phyloP scores from a whole-genome alignment of 2,113 vertebrate genomes.

The Coregonus clupeaformis region DNA sequence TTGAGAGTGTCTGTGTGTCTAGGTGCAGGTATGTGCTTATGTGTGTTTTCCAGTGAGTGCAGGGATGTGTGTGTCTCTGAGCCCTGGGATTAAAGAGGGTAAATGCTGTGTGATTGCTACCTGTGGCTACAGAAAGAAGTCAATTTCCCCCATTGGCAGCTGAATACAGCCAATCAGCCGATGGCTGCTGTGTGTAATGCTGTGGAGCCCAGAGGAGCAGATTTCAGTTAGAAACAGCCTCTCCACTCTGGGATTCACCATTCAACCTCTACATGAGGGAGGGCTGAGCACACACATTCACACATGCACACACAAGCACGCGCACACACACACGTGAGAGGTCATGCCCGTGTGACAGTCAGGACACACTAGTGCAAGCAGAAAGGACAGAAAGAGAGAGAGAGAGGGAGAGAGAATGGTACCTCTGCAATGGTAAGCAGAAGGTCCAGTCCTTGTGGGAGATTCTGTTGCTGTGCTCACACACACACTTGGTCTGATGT shows the following conservation, averaged over 20 bases:
- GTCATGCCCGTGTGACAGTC: conserved; percentile 15
- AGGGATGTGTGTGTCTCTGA: conserved; percentile 1
- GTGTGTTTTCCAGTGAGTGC: background rate
- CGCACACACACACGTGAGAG: conserved; percentile 11
- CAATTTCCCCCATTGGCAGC: conserved; percentile 70
- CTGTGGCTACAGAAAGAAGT: conserved; percentile 70
- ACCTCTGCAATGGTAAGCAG: background rate
- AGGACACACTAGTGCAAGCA: background rate
- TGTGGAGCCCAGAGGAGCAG: conserved; percentile 54
- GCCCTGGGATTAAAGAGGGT: conserved; percentile 52
- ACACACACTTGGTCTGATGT: background rate
- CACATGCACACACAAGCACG: conserved; percentile 20
- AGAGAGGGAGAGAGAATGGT: background rate
- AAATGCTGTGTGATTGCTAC: conserved; percentile 71
- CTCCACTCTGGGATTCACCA: too few species aligned
- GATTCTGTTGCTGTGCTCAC: background rate
- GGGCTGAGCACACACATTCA: conserved; percentile 22
- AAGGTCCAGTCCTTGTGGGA: background rate
- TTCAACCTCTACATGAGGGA: too few species aligned
- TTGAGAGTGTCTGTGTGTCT: background rate
- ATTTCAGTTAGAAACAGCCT: conserved; percentile 48
- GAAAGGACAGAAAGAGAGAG: background rate
- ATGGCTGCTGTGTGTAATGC: conserved; percentile 67
- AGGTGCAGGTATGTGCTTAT: background rate
- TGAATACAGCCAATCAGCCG: conserved; percentile 73